phyloP scores from a whole-genome alignment of 2,888 invertebrate species.

The Spisula subtruncata region DNA sequence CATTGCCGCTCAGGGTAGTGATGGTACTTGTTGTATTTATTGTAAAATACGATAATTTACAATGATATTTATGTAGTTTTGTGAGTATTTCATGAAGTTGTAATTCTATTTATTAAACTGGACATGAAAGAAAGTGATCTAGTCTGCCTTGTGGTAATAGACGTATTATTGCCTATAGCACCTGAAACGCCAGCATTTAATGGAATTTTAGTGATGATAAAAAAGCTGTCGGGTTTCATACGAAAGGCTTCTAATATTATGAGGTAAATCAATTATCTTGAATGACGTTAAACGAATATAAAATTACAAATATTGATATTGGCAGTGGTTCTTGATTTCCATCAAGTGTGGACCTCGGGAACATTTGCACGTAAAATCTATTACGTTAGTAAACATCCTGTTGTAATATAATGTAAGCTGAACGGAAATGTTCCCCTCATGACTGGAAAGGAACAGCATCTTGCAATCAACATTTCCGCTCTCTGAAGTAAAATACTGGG shows the following conservation, averaged over 20 bases:
- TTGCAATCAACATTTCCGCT: neutral
- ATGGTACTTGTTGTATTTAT: too few species aligned
- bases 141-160: neutral
- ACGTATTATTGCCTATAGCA: neutral
- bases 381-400: neutral
- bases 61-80: too few species aligned
- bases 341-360: neutral
- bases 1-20: too few species aligned
- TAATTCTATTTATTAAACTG: too few species aligned
- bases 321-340: neutral
- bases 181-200: neutral
- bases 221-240: neutral
- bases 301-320: neutral
- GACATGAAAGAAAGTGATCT: neutral
- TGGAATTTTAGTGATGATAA: neutral
- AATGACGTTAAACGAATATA: neutral
- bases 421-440: too few species aligned
- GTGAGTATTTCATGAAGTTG: too few species aligned
- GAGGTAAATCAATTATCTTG: neutral
- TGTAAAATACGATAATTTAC: too few species aligned
- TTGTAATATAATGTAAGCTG: neutral
- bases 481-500: too few species aligned
- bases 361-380: neutral
- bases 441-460: too few species aligned
- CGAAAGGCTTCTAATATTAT: neutral